Evolutionary conservation across 2,113 vertebrate species (phyloP).

Genomic region (Scomber japonicus): DNA sequence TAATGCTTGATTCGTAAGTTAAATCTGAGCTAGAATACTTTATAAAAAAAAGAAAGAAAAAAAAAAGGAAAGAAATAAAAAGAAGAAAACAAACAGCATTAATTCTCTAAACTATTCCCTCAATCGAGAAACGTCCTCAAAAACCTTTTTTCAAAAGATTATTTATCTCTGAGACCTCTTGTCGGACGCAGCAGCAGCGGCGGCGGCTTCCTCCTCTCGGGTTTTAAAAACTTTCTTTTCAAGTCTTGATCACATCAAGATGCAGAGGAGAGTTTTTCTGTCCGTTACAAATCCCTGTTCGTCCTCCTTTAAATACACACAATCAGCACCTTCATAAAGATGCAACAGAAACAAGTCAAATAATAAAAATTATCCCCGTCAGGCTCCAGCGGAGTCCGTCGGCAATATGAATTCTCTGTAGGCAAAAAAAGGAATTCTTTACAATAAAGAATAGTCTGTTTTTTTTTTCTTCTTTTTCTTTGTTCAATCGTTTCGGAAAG

Average conservation of each 20-base stretch:
- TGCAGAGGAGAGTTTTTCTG: slow-evolving; percentile 88
- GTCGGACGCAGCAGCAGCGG: slow-evolving; percentile 69
- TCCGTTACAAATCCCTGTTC: slow-evolving; percentile 89
- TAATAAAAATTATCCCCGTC: slow-evolving; percentile 75
- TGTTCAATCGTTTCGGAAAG: slow-evolving; percentile 83
- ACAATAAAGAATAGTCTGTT: slow-evolving; percentile 90
- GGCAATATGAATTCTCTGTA: slow-evolving; percentile 91
- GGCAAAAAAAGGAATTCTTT: slow-evolving; percentile 92
- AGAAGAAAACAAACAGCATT: slow-evolving; percentile 86
- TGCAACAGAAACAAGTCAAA: slow-evolving; percentile 88
- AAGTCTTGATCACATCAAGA: slow-evolving; percentile 95
- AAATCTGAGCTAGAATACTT: slow-evolving; percentile 91
- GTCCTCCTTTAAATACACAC: slow-evolving; percentile 91
- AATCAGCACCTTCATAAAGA: slow-evolving; percentile 92
- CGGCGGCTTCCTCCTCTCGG: slow-evolving; percentile 60
- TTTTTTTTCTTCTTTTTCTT: slow-evolving; percentile 68
- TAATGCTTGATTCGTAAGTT: slow-evolving; percentile 93
- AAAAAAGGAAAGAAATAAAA: slow-evolving; percentile 81
- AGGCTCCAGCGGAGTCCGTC: slow-evolving; percentile 90
- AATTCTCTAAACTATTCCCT: slow-evolving; percentile 93
- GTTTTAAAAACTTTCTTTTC: slow-evolving; percentile 80
- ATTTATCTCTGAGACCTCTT: slow-evolving; percentile 86
- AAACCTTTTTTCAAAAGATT: slow-evolving; percentile 76
- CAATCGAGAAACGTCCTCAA: slow-evolving; percentile 76
- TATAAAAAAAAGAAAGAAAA: slow-evolving; percentile 55